Conservation (phyloP, 1,140 invertebrate species). For the Saccostrea cuccullata region DNA sequence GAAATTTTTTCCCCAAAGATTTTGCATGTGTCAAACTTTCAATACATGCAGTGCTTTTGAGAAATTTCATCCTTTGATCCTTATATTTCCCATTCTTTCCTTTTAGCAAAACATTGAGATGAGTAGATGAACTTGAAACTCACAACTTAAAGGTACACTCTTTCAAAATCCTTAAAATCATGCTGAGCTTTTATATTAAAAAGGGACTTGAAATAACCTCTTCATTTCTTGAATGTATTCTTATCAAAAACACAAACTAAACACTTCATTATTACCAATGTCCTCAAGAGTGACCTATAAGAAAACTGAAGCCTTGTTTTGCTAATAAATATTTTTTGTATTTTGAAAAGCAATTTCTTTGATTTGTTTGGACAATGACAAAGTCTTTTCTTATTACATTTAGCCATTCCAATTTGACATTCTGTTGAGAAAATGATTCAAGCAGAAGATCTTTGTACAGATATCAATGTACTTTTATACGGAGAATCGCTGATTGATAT, state of each 20-base stretch:
- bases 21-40: not conserved
- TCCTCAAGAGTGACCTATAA: not conserved
- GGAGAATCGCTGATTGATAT: slow-evolving; percentile 15
- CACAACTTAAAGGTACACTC: not conserved
- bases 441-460: not conserved
- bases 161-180: not conserved
- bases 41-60: not conserved
- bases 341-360: slow-evolving; percentile 3
- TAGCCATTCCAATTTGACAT: not conserved
- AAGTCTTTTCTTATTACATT: not conserved
- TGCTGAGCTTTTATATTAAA: not conserved
- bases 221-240: not conserved
- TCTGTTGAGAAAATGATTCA: not conserved
- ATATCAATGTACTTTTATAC: not conserved
- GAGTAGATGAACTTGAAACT: slow-evolving; percentile 1
- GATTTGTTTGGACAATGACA: not conserved
- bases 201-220: not conserved
- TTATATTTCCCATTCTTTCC: not conserved
- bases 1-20: not conserved
- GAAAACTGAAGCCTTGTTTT: not conserved
- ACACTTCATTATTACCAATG: not conserved
- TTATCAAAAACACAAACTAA: not conserved
- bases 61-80: not conserved
- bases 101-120: not conserved
- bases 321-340: not conserved